Base-by-base conservation (phyloP, 2,113 vertebrate species). In the Clarias macrocephalus region DNA sequence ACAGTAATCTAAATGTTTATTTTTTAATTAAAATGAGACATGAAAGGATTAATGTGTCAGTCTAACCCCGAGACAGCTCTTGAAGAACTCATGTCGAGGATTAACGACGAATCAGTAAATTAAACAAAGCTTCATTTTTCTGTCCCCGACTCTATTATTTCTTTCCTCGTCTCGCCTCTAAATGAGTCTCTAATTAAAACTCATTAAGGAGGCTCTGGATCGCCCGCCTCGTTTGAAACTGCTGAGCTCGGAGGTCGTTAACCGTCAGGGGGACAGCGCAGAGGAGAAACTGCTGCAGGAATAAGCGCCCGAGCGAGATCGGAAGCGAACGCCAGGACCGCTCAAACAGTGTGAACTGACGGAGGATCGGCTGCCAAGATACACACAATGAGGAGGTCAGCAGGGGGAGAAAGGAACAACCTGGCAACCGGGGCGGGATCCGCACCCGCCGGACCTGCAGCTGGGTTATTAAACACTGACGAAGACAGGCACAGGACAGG, bases 271-370 rank as follows among this genome's bases (percentile, higher is more conserved):
- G 23, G 77, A 84, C 82, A 23, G 73, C 23, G 42, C 18, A 70
- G 15, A 79, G 70, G 54, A 57, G 48, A 18, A 30, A 25, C 25
- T 75, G 28, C 60, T n/a, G 66, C 56, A 19, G 30, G 68, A 54
- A 75, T 6, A 76, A 76, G 23, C 19, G 75, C 23, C 79, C 54
- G 70, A 82, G 85, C 57, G 87, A 88, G 88, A 63, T 84, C 87
- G 21, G 5, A 82, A 68, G 82, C 83, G 82, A 68, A 85, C 0
- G 90, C 92, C 92, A 92, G 91, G 87, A 33, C 81, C 81, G 88
- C 89, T 93, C 91, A 93, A 93, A 93, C 92, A 89, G 91, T 92
- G 86, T 91, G 93, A 80, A 21, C 75, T 56, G 82, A 83, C 62
- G 16, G 86, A 21, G n/a, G 57, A 86, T 66, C 65, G 18, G 83